phyloP scores from a whole-genome alignment of 2,113 vertebrate species.

The Ciconia maguari region DNA sequence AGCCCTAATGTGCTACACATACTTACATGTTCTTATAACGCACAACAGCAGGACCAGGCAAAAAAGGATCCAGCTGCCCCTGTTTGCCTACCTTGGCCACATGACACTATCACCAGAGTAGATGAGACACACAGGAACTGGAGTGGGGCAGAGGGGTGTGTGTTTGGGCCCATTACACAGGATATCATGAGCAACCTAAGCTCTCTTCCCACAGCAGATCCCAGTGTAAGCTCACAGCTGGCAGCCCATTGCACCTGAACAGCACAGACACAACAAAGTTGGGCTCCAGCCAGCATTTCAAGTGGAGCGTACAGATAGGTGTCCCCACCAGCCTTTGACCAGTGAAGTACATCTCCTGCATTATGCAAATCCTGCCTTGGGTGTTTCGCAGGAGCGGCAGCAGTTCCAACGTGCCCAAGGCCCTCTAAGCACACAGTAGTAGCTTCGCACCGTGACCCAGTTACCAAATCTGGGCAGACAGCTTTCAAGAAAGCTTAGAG shows the following conservation, averaged over 20 bases:
- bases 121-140: neutral
- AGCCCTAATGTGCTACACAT: neutral
- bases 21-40: accelerated
- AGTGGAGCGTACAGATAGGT: neutral
- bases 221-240: neutral
- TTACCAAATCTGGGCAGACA: slow-evolving; percentile 29
- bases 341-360: slow-evolving; percentile 29
- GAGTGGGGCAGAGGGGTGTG: neutral
- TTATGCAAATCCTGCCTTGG: slow-evolving; percentile 6
- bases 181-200: neutral
- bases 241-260: neutral
- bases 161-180: neutral
- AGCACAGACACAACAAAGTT: neutral
- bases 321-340: slow-evolving; percentile 28
- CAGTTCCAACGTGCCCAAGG: neutral
- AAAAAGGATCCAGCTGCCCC: neutral
- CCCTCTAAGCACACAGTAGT: neutral
- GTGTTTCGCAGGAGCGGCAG: neutral
- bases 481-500: slow-evolving; percentile 44
- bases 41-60: neutral
- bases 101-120: neutral
- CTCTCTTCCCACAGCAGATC: neutral
- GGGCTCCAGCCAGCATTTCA: slow-evolving; percentile 5
- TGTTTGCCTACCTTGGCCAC: neutral
- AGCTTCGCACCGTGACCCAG: neutral